Conservation (phyloP, 2,113 vertebrate species). For the Eurystomus gularis region DNA sequence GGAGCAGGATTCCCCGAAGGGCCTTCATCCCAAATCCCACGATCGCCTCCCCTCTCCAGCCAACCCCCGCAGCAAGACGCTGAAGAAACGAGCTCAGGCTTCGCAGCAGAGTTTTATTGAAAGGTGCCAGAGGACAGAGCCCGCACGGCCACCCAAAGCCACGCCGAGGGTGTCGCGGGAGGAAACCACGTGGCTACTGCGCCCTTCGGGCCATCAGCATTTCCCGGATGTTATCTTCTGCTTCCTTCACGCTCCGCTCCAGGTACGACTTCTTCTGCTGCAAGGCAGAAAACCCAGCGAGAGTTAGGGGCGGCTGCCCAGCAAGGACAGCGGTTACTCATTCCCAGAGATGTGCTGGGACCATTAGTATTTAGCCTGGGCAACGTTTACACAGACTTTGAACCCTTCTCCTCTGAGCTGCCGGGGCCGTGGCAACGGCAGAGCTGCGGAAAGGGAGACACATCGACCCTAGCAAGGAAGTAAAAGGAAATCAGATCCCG, state of each 20-base stretch:
- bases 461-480: not conserved
- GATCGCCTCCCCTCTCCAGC: not conserved
- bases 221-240: slow-evolving; percentile 95
- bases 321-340: accelerated
- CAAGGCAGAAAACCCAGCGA: slow-evolving; percentile 22
- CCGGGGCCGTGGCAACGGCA: not conserved
- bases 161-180: not conserved
- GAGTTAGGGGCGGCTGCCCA: not conserved
- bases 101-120: not conserved
- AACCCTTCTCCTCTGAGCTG: not conserved
- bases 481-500: not conserved
- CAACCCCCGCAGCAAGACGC: accelerated
- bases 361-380: not conserved
- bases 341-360: not conserved
- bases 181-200: slow-evolving; percentile 71
- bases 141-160: too few relatives aligned
- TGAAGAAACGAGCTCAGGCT: not conserved
- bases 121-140: too few relatives aligned
- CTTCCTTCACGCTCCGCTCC: slow-evolving; percentile 93
- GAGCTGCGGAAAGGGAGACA: not conserved
- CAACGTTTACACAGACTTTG: not conserved
- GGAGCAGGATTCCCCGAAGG: too few relatives aligned
- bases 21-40: not conserved
- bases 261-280: slow-evolving; percentile 95
- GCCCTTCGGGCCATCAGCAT: slow-evolving; percentile 93